A percentile compares a stretch with the other conserved stretches of the same genome.
Conservation (phyloP, 1,140 invertebrate species). For the Notospermus geniculatus region DNA sequence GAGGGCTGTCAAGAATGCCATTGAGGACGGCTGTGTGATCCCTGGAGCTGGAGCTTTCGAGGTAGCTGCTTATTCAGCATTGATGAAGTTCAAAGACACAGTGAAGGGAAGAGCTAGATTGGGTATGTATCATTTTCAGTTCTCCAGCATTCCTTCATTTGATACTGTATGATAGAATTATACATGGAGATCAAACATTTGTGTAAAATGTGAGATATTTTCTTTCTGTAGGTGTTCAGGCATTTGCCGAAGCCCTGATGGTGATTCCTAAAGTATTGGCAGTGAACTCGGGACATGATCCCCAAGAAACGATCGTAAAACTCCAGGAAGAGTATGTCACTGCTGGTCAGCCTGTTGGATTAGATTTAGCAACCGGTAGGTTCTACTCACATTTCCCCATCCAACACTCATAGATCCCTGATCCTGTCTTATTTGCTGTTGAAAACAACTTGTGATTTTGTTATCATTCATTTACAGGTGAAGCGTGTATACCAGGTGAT, state of each 20-base stretch:
- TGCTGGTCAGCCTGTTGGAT: constrained; percentile 71
- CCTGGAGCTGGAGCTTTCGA: constrained; percentile 98
- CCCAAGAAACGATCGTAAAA: constrained; percentile 93
- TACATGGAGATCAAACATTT: neutral
- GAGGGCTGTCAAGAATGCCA: constrained; percentile 92
- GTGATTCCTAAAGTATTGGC: constrained; percentile 94
- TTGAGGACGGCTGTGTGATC: constrained; percentile 84
- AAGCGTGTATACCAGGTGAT: constrained; percentile 79
- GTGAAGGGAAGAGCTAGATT: constrained; percentile 89
- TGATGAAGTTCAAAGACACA: constrained; percentile 78
- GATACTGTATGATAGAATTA: no score
- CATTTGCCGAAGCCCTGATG: constrained; percentile 94
- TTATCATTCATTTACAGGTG: constrained; percentile 59
- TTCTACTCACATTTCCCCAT: no score
- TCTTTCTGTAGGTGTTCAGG: constrained; percentile 70
- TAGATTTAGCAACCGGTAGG: constrained; percentile 81
- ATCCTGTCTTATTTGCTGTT: no score
- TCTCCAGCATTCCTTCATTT: no score
- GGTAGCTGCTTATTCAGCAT: constrained; percentile 79
- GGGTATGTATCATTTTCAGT: constrained; percentile 86
- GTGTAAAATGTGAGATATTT: neutral
- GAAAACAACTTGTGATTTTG: no score
- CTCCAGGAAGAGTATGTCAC: constrained; percentile 77
- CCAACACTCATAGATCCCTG: no score
- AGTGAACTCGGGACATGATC: constrained; percentile 91